Base-by-base conservation (phyloP, 2,797 vertebrate genomes). In the Labeo calbasu region DNA sequence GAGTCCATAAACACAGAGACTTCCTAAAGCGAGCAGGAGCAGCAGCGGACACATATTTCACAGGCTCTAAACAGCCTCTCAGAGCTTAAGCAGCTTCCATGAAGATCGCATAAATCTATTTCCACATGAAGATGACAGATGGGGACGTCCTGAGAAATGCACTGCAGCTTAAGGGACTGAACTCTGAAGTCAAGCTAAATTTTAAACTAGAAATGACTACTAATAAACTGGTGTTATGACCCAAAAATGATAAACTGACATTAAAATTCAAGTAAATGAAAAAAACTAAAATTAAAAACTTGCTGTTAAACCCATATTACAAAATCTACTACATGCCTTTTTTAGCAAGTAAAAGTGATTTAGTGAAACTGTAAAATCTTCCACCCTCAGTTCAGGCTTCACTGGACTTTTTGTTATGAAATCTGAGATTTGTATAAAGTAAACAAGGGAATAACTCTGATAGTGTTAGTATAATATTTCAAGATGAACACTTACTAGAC, bases 1-100 rank as follows among this genome's bases (percentile, higher is more conserved):
- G 72, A 84, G 36, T n/a, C 40, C 69, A 68, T 48, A 68, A 80
- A 76, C 77, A 40, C 25, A n/a, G 59, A 69, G 4, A 25, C 50
- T 48, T 61, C 71, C 48, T 55, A 65, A 80, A 85, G 84, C 40
- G 6, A 85, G 84, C 48, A 10, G 32, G 32, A 36, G 21, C 48
- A 6, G 23, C 48, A 23, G 17, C 23, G 1, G 77, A 9, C 46
- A 9, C 46, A 48, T 71, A 43, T 63, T 78, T 66, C 76, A 80
- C 71, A 59, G n/a, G 10, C 40, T 71, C 13, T 71, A 71, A 71
- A 80, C 61, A 71, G 61, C 4, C 32, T 76, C 51, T 43, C 53
- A 21, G 32, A 15, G 21, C 25, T 19, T 40, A 1, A 36, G 36
- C 12, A 36, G 61, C 65, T 55, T 36, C 28, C 13, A n/a, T 6